phyloP scores from a whole-genome alignment of 1,140 invertebrate species.

The Leptinotarsa defecta region DNA sequence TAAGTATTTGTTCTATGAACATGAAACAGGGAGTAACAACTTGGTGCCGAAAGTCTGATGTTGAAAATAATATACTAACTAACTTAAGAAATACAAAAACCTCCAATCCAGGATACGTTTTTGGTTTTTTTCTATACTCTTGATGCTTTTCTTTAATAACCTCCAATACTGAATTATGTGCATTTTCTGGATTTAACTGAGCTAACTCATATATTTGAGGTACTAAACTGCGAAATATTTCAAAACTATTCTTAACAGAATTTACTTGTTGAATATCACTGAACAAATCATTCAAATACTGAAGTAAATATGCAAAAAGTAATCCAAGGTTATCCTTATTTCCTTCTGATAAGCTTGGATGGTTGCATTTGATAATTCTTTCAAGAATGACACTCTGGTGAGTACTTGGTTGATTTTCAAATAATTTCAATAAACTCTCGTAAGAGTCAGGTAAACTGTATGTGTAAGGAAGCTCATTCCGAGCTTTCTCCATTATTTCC shows the following conservation, averaged over 20 bases:
- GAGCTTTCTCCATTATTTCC: slow-evolving; percentile 64
- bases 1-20: slow-evolving; percentile 82
- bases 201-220: slow-evolving; percentile 76
- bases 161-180: slow-evolving; percentile 68
- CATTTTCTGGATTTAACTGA: slow-evolving; percentile 69
- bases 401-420: slow-evolving; percentile 64
- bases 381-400: slow-evolving; percentile 75
- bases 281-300: slow-evolving; percentile 72
- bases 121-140: slow-evolving; percentile 65
- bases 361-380: slow-evolving; percentile 84
- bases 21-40: slow-evolving; percentile 82
- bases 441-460: slow-evolving; percentile 70
- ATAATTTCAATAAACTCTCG: slow-evolving; percentile 68
- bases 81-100: slow-evolving; percentile 81
- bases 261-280: slow-evolving; percentile 56
- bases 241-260: slow-evolving; percentile 62
- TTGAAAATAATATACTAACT: slow-evolving; percentile 77
- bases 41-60: slow-evolving; percentile 86
- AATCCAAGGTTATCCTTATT: slow-evolving; percentile 78
- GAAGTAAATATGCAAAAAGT: slow-evolving; percentile 74
- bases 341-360: slow-evolving; percentile 73
- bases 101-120: slow-evolving; percentile 68
- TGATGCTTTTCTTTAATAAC: slow-evolving; percentile 77
- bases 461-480: slow-evolving; percentile 72
- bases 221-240: slow-evolving; percentile 66